phyloP scores from a whole-genome alignment of 2,888 invertebrate genomes.

The Piscicola geometra region DNA sequence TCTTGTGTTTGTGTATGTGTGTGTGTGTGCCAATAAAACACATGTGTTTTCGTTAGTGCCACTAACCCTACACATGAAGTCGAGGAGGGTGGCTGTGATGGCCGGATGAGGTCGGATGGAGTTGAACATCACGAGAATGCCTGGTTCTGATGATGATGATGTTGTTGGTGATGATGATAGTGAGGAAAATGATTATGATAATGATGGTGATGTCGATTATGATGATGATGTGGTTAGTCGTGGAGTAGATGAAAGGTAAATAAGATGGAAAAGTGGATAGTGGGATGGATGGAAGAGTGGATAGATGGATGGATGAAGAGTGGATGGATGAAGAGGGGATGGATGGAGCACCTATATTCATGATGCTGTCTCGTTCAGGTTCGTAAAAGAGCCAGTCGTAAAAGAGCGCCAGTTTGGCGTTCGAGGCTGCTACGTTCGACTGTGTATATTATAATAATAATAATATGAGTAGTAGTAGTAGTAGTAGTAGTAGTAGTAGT shows the following conservation, averaged over 20 bases:
- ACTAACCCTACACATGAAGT: constrained; percentile 75
- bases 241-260: not conserved
- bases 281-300: not conserved
- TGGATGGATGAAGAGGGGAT: not conserved
- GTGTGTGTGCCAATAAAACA: not conserved
- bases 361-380: constrained; percentile 82
- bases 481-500: not conserved
- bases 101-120: constrained; percentile 85
- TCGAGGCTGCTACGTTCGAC: constrained; percentile 79
- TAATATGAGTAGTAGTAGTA: not conserved
- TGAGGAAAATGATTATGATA: not conserved
- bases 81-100: constrained; percentile 80
- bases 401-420: constrained; percentile 83
- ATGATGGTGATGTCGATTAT: not conserved
- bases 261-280: too few species aligned
- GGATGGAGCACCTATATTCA: constrained; percentile 69
- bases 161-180: not conserved
- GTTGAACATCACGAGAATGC: constrained; percentile 86
- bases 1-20: not conserved
- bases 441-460: constrained; percentile 39
- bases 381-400: constrained; percentile 92
- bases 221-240: too few species aligned
- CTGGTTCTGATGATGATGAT: constrained; percentile 65
- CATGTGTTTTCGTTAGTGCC: too few species aligned
- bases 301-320: not conserved